Percentiles rank a stretch among this genome's conserved stretches.
Evolutionary conservation across 2,888 invertebrate species (phyloP).

Genomic region (Creontiades dilutus): DNA sequence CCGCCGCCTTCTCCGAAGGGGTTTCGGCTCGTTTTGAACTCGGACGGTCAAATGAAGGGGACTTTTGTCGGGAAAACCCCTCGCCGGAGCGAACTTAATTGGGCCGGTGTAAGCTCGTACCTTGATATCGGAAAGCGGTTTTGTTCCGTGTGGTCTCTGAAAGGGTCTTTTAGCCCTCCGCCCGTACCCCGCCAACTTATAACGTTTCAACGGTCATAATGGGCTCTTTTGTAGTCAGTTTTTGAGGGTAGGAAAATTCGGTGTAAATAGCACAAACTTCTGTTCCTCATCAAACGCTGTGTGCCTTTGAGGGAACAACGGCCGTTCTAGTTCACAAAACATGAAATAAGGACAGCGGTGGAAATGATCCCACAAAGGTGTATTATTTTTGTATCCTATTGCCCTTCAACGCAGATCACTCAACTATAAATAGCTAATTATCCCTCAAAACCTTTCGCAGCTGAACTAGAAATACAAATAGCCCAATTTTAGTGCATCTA

Average conservation of each 20-base stretch:
- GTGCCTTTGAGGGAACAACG: background rate
- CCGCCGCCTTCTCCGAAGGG: background rate
- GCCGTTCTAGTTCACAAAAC: too few species aligned
- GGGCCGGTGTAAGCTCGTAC: background rate
- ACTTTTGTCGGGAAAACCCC: background rate
- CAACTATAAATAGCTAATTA: too few species aligned
- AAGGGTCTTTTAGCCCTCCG: background rate
- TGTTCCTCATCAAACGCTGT: background rate
- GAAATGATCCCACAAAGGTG: too few species aligned
- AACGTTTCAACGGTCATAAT: background rate
- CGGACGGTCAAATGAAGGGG: background rate
- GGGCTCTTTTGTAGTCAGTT: background rate
- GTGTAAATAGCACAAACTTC: background rate
- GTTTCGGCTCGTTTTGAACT: background rate
- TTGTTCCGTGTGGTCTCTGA: background rate
- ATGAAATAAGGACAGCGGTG: too few species aligned
- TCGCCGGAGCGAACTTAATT: background rate
- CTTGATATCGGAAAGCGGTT: constrained; percentile 27
- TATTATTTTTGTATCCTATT: too few species aligned
- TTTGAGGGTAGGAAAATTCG: background rate
- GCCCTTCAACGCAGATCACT: too few species aligned
- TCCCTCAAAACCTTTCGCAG: too few species aligned
- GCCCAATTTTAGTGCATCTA: too few species aligned
- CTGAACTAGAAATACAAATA: too few species aligned
- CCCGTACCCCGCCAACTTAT: background rate